Evolutionary conservation across 2,113 vertebrate genomes (phyloP), one percentile per base, ranked within the genome.

Genomic region (Zosterops japonicus): DNA sequence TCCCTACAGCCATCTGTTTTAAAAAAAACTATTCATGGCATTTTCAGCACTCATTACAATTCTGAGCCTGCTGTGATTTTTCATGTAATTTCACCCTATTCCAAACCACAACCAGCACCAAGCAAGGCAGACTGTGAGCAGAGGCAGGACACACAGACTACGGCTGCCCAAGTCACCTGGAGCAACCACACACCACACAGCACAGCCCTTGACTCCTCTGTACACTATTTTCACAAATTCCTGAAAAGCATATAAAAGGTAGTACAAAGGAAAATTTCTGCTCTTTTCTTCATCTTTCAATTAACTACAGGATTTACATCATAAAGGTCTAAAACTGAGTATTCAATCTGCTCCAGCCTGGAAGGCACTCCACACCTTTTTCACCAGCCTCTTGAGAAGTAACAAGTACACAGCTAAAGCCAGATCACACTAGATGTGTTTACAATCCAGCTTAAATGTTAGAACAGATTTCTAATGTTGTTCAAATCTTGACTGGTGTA

Each of bases 391-490:
- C 5, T 55, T 46, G 39, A 63, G 42, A 79, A 49, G 31, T 3
- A 61, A 23, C 2, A 63, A 19, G 39, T 14, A 36, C 2, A 1
- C 14, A 64, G 29, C 29, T 9, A 0, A 9, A 94, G 29, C 13
- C 52, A 76, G 36, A 60, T 17, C 28, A 79, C 44, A 59, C 12
- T 6, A 39, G 5, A 57, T 21, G 21, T 8, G 4, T 25, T 82
- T 11, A 75, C 14, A 79, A 52, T 13, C 33, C 25, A 63, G 19
- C 44, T 59, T 12, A 22, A 50, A 46, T 27, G 8, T 49, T 67
- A 35, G 50, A 67, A 49, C 29, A 77, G 14, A 68, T 39, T 76
- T 76, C 44, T 19, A 47, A 18, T 0, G 0, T 20, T 0, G 0
- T 20, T 64, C 28, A 41, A 53, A 49, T 29, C 25, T 46, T 35